Evolutionary conservation across 2,797 vertebrate genomes (phyloP).

Genomic region (Hypotaenidia philippensis): DNA sequence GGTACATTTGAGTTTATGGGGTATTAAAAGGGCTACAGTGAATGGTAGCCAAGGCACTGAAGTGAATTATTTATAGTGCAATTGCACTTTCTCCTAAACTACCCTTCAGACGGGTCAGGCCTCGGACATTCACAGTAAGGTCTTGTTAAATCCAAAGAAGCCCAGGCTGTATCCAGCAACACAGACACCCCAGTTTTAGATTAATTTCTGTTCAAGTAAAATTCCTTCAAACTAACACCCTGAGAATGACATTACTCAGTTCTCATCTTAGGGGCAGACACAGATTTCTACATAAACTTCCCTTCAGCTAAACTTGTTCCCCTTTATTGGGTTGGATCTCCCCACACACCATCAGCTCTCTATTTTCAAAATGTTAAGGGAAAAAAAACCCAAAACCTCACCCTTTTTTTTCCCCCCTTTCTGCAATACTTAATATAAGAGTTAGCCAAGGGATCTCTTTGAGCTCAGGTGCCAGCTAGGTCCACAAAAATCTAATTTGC

Average conservation of each 20-base stretch:
- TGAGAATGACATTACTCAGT: not conserved
- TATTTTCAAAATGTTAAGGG: not conserved
- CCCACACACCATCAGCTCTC: fast-evolving
- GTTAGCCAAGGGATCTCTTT: not conserved
- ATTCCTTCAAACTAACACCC: not conserved
- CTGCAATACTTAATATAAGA: not conserved
- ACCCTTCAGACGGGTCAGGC: slow-evolving; percentile 22
- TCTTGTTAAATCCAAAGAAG: slow-evolving; percentile 46
- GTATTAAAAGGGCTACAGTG: slow-evolving; percentile 70
- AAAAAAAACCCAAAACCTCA: not conserved
- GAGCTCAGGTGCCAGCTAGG: not conserved
- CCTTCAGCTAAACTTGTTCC: not conserved
- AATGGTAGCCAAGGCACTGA: slow-evolving; percentile 50
- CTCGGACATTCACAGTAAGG: slow-evolving; percentile 19
- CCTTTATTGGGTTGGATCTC: not conserved
- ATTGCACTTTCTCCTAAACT: slow-evolving; percentile 47
- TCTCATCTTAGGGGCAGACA: not conserved
- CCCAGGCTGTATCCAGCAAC: not conserved
- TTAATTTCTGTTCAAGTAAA: not conserved
- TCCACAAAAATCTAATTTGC: not conserved
- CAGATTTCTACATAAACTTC: not conserved
- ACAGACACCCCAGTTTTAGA: not conserved
- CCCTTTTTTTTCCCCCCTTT: not conserved
- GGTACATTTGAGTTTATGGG: slow-evolving; percentile 77
- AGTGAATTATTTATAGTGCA: slow-evolving; percentile 68